Base-by-base conservation (phyloP, 2,888 invertebrate species). In the Anoncus sp. region DNA sequence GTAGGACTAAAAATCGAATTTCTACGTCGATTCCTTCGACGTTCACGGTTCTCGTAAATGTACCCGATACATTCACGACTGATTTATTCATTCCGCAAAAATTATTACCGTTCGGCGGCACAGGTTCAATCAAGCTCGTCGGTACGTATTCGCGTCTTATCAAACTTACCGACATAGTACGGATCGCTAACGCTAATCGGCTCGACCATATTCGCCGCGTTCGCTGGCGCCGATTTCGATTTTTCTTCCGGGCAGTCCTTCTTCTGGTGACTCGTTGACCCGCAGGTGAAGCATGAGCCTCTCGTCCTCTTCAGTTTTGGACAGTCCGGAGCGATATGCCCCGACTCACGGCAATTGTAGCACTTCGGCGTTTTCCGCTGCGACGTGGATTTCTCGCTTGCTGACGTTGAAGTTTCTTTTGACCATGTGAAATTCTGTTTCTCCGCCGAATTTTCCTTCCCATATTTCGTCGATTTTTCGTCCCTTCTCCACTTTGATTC, bases 1-100 rank as follows among this genome's bases (percentile, higher is more conserved):
- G n/a, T n/a, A n/a, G n/a, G n/a, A n/a, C n/a, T n/a, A n/a, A n/a
- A n/a, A n/a, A n/a, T n/a, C n/a, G n/a, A n/a, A n/a, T n/a, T n/a
- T n/a, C n/a, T n/a, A n/a, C n/a, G n/a, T n/a, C n/a, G n/a, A n/a
- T n/a, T n/a, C n/a, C n/a, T n/a, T n/a, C n/a, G 31, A 31, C 31
- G 1, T 45, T 24, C 20, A 73, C 53, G 49, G 20, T 45, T 60
- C 38, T 66, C 27, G 72, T 72, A 60, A 73, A 73, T n/a, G 60
- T 60, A 45, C 73, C 72, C n/a, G 51, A 67, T 6, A 77, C 67
- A 62, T 5, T 18, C 6, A 73, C 73, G 7, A 20, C 18, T 24
- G 72, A 73, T 18, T 73, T 66, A 55, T 77, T 77, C 35, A 77
- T 51, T 16, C 65, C 77, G 62, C 47, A 72, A 60, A 73, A 77